Evolutionary conservation across 1,140 invertebrate species (phyloP).

Genomic region (Catajapyx aquilonaris): DNA sequence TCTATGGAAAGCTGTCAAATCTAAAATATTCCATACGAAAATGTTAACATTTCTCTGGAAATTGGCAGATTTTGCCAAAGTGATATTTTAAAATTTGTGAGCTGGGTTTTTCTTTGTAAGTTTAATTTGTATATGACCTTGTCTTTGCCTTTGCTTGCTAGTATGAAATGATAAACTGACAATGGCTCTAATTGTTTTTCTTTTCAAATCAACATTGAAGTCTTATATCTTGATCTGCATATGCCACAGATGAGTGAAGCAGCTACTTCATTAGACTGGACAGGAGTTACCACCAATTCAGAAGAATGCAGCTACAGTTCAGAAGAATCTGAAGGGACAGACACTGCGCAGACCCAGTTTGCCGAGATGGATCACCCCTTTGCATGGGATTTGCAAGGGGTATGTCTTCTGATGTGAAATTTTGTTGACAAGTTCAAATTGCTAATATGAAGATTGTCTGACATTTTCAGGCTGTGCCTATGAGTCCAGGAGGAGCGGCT

Average conservation of each 20-base stretch:
- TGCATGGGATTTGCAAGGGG: slow-evolving; percentile 48
- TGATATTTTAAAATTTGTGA: neutral
- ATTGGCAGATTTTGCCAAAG: neutral
- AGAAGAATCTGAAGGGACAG: slow-evolving; percentile 28
- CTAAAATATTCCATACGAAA: neutral
- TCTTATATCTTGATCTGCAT: too few relatives aligned
- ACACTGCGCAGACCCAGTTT: slow-evolving; percentile 21
- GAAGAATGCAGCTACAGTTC: slow-evolving; percentile 54
- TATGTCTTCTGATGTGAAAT: too few relatives aligned
- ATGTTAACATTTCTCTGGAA: neutral
- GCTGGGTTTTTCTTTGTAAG: slow-evolving; percentile 12
- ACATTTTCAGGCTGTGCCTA: slow-evolving; percentile 37
- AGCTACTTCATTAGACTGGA: slow-evolving; percentile 53
- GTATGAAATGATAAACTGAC: slow-evolving; percentile 15
- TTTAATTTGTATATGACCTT: slow-evolving; percentile 36
- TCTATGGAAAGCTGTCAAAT: neutral
- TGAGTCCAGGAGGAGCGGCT: slow-evolving; percentile 40
- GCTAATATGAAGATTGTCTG: too few relatives aligned
- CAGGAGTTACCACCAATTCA: slow-evolving; percentile 63
- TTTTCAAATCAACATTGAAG: too few relatives aligned
- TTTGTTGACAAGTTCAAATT: too few relatives aligned
- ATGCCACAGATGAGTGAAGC: slow-evolving; percentile 30
- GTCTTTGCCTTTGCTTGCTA: slow-evolving; percentile 16
- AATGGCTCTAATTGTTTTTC: slow-evolving; percentile 18
- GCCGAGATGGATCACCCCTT: slow-evolving; percentile 33